Percentiles rank a stretch among this genome's conserved stretches.
Conservation (phyloP, 2,797 vertebrate genomes). For the Pseudocheirus occidentalis region DNA sequence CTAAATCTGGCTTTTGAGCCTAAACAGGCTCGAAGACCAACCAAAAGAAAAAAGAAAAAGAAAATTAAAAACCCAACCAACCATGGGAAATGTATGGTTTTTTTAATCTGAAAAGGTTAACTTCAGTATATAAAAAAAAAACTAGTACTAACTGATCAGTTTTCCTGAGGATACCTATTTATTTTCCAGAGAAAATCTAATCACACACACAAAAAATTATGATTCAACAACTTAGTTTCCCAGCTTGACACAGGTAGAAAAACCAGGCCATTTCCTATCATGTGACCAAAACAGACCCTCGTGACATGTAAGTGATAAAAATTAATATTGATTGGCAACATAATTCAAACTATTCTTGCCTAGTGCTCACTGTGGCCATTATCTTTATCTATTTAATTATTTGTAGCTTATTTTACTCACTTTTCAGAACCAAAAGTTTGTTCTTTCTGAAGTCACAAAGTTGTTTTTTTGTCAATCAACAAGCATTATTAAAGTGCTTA, state of each 20-base stretch:
- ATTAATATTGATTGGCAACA: not conserved
- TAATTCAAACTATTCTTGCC: not conserved
- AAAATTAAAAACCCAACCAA: not conserved
- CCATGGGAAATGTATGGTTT: not conserved
- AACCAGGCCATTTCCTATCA: not conserved
- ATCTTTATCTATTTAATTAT: not conserved
- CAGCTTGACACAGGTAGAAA: not conserved
- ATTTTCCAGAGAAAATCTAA: constrained; percentile 4
- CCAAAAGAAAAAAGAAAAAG: not conserved
- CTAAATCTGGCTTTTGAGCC: not conserved
- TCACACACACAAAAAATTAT: constrained; percentile 6
- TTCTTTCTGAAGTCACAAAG: not conserved
- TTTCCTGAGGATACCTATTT: constrained; percentile 19
- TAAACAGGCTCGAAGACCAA: not conserved
- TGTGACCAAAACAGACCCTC: not conserved
- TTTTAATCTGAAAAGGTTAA: not conserved
- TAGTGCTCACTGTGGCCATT: not conserved
- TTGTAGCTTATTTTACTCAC: not conserved
- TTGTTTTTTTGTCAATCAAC: not conserved
- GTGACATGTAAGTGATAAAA: not conserved
- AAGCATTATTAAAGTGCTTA: not conserved
- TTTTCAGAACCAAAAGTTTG: not conserved
- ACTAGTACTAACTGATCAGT: not conserved
- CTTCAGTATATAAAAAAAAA: not conserved
- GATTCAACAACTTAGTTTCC: constrained; percentile 27